Evolutionary conservation across 2,888 invertebrate genomes (phyloP).

Genomic region (Cryptocephalus primarius): DNA sequence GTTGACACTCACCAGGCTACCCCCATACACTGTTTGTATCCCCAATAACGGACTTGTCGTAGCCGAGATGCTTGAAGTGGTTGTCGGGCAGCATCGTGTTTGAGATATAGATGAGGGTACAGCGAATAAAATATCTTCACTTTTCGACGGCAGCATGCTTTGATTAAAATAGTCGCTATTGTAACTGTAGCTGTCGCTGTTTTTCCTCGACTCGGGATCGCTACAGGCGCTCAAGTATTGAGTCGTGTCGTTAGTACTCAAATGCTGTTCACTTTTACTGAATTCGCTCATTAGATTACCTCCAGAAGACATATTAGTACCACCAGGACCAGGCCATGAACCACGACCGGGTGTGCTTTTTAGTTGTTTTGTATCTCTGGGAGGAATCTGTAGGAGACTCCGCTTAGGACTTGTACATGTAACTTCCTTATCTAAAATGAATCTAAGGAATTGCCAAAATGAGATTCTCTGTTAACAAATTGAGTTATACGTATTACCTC

Average conservation of each 20-base stretch:
- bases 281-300: conserved; percentile 45
- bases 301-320: conserved; percentile 41
- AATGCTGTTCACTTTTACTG: conserved; percentile 74
- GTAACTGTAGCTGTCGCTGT: conserved; percentile 28
- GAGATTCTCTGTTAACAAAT: too few relatives aligned
- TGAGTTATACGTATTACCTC: conserved; percentile 13
- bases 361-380: conserved; percentile 61
- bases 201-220: conserved; percentile 31
- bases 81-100: conserved; percentile 32
- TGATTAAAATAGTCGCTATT: conserved; percentile 31
- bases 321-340: conserved; percentile 76
- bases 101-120: conserved; percentile 24
- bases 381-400: conserved; percentile 54
- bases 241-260: conserved; percentile 47
- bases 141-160: conserved; percentile 64
- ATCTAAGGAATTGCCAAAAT: conserved; percentile 8
- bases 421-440: conserved; percentile 37
- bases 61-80: conserved; percentile 52
- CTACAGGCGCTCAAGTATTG: conserved; percentile 45
- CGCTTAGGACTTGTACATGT: conserved; percentile 36
- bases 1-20: conserved; percentile 53
- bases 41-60: conserved; percentile 60
- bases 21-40: conserved; percentile 49
- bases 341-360: conserved; percentile 71
- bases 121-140: conserved; percentile 60